Evolutionary conservation across 2,113 vertebrate genomes (phyloP).

Genomic region (Nycticorax nycticorax): DNA sequence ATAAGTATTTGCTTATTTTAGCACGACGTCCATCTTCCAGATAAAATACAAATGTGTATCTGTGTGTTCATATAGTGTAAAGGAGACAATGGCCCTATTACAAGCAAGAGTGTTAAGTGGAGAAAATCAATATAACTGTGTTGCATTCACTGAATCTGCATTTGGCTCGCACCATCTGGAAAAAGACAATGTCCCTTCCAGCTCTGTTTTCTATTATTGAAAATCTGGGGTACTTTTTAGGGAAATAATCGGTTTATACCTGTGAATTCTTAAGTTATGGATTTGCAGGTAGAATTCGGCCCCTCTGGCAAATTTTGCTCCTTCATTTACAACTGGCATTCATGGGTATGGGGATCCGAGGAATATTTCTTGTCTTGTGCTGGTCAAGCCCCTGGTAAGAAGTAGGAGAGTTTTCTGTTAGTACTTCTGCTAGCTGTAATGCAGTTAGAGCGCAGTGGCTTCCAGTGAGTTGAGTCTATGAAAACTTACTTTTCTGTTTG

Average conservation of each 20-base stretch:
- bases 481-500: not conserved
- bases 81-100: not conserved
- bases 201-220: not conserved
- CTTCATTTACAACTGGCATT: not conserved
- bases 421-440: not conserved
- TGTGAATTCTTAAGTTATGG: not conserved
- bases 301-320: not conserved
- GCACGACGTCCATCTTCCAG: not conserved
- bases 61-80: not conserved
- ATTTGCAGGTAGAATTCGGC: not conserved
- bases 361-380: not conserved
- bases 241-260: not conserved
- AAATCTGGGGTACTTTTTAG: not conserved
- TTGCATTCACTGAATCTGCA: not conserved
- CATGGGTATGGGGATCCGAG: fast-evolving
- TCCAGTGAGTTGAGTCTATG: not conserved
- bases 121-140: not conserved
- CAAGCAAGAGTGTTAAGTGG: not conserved
- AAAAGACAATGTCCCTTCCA: not conserved
- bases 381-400: not conserved
- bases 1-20: not conserved
- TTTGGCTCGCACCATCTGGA: not conserved
- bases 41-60: not conserved
- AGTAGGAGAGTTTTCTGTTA: not conserved
- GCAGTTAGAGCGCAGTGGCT: not conserved